Evolutionary conservation across 2,113 vertebrate genomes (phyloP).

Genomic region (Phainopepla nitens): DNA sequence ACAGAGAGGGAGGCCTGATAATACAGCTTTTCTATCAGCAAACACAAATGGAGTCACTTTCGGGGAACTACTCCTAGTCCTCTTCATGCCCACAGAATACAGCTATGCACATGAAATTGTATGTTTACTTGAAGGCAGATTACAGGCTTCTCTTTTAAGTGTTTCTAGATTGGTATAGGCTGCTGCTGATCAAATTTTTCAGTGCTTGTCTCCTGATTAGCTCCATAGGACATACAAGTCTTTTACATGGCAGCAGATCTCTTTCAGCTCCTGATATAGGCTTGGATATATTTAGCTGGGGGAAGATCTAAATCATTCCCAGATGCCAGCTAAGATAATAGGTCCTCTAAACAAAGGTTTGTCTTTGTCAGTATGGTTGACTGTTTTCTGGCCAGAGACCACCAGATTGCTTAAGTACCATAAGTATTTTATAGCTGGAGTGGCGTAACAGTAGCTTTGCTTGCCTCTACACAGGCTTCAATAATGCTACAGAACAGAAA

Average conservation of each 20-base stretch:
- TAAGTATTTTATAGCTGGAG: background rate
- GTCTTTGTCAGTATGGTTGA: background rate
- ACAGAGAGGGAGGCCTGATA: background rate
- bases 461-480: background rate
- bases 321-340: background rate
- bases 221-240: background rate
- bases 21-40: background rate
- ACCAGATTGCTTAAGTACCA: background rate
- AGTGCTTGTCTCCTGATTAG: background rate
- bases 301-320: background rate
- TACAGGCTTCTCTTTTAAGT: background rate
- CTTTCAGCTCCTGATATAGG: background rate
- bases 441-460: background rate
- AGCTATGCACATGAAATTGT: background rate
- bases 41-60: rapidly evolving
- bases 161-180: background rate
- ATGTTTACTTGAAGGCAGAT: background rate
- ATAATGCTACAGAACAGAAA: background rate
- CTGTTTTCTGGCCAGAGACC: background rate
- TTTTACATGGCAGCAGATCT: background rate
- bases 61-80: background rate
- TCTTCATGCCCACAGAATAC: background rate
- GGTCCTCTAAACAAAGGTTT: background rate
- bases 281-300: background rate
- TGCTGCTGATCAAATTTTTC: background rate